A percentile compares a stretch with the other conserved stretches of the same genome.
phyloP scores from a whole-genome alignment of 2,888 invertebrate species.

The Apodemia duryi region DNA sequence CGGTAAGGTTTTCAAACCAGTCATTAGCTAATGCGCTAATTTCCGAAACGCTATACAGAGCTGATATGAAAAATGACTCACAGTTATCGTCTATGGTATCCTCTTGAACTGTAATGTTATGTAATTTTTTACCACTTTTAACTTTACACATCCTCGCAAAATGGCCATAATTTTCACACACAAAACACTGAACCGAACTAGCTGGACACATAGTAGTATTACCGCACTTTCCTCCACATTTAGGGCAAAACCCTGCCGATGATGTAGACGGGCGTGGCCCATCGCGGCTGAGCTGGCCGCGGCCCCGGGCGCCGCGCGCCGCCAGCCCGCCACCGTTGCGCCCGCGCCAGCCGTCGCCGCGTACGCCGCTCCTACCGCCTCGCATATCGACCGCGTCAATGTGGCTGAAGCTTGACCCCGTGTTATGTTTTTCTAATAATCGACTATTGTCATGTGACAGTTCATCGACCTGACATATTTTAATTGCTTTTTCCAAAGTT shows the following conservation, averaged over 20 bases:
- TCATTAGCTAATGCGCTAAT: neutral
- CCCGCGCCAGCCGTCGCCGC: neutral
- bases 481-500: conserved; percentile 23
- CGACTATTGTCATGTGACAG: conserved; percentile 20
- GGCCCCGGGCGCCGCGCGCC: neutral
- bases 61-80: neutral
- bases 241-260: neutral
- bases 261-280: neutral
- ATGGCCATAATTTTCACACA: conserved; percentile 12
- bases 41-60: neutral
- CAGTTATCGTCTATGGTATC: neutral
- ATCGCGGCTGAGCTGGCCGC: neutral
- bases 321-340: neutral
- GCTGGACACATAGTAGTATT: neutral
- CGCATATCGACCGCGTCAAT: neutral
- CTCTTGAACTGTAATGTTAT: neutral
- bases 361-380: conserved; percentile 4
- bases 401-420: neutral
- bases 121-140: conserved; percentile 6
- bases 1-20: conserved; percentile 25
- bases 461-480: conserved; percentile 27
- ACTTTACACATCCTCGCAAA: conserved; percentile 17
- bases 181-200: neutral
- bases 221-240: neutral
- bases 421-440: neutral